phyloP scores from a whole-genome alignment of 2,888 invertebrate genomes.

The Parnassius orleans region DNA sequence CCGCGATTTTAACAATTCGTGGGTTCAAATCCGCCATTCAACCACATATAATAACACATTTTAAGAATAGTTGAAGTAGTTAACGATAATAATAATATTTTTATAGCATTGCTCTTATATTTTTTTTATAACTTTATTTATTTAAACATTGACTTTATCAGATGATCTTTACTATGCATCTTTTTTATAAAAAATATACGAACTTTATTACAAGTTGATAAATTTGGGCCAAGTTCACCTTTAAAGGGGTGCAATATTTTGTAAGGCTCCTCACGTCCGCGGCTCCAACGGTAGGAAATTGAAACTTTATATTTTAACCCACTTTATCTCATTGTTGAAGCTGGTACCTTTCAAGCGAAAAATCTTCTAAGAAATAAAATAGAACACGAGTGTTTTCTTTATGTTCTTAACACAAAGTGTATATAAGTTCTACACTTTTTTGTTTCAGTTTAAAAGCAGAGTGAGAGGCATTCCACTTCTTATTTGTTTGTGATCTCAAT shows the following conservation, averaged over 20 bases:
- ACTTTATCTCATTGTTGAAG: conserved; percentile 61
- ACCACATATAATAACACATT: too few relatives aligned
- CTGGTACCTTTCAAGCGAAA: conserved; percentile 15
- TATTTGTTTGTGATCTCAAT: too few relatives aligned
- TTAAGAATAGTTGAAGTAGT: too few relatives aligned
- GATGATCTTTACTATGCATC: too few relatives aligned
- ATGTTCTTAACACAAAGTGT: neutral
- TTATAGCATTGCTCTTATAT: too few relatives aligned
- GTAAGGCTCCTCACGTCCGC: conserved; percentile 53
- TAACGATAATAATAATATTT: too few relatives aligned
- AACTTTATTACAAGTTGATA: conserved; percentile 7
- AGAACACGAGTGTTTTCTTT: neutral
- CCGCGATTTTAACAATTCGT: too few relatives aligned
- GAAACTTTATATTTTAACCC: conserved; percentile 78
- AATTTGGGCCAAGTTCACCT: conserved; percentile 11
- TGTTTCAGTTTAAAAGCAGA: too few relatives aligned
- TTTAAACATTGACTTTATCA: too few relatives aligned
- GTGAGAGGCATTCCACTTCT: too few relatives aligned
- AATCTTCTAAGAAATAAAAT: neutral
- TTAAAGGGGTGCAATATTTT: conserved; percentile 24
- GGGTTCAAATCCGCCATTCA: too few relatives aligned
- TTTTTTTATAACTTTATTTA: too few relatives aligned
- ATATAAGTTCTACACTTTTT: neutral
- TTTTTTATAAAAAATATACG: neutral
- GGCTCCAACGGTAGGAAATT: conserved; percentile 61